Percentiles rank a stretch among this genome's conserved stretches.
Evolutionary conservation across 2,113 vertebrate genomes (phyloP).

Genomic region (Pantherophis guttatus): DNA sequence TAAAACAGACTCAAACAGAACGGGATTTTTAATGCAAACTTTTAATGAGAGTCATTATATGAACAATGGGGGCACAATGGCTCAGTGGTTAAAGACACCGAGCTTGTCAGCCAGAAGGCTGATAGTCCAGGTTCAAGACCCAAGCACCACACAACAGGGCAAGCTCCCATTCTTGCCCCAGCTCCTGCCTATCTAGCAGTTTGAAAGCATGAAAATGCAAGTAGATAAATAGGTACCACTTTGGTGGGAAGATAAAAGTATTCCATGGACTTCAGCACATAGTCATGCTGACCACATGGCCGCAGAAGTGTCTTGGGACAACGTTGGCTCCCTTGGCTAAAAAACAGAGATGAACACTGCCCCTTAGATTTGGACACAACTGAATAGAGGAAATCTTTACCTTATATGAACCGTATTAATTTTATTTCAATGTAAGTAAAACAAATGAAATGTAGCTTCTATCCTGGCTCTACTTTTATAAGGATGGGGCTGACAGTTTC

Average conservation of each 20-base stretch:
- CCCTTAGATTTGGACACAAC: neutral
- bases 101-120: neutral
- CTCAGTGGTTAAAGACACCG: neutral
- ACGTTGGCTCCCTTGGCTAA: neutral
- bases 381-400: neutral
- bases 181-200: neutral
- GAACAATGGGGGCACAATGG: neutral
- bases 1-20: neutral
- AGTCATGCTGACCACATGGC: neutral
- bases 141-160: neutral
- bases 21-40: neutral
- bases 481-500: neutral
- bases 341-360: neutral
- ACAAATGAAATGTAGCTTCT: neutral
- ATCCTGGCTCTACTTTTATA: neutral
- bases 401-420: neutral
- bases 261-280: neutral
- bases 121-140: neutral
- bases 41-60: neutral
- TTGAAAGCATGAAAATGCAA: neutral
- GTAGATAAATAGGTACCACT: neutral
- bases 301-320: neutral
- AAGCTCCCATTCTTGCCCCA: neutral
- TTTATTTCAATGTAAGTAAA: neutral
- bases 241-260: neutral